These are phyloP conservation scores for Dolichomitus sp. DNA, from an alignment of 2,888 invertebrate species.

Conservation along the genomic window DNA sequence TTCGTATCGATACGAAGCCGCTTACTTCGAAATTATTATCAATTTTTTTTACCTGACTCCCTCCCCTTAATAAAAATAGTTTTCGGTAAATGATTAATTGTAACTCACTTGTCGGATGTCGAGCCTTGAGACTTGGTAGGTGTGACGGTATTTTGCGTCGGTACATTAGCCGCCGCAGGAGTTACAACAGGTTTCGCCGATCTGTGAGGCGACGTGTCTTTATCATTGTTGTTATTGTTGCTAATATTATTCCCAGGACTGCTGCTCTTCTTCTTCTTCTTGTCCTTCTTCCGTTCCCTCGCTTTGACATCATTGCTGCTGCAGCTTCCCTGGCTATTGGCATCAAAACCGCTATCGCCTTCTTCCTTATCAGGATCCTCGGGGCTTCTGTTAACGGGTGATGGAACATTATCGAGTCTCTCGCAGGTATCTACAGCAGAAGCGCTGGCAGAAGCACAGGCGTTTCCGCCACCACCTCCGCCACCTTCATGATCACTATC, in stretches of 20 bases:
- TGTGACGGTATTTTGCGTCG: constrained; percentile 75
- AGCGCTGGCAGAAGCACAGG: constrained; percentile 36
- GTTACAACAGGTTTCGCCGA: constrained; percentile 74
- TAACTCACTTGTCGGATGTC: constrained; percentile 76
- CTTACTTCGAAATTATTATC: too few species aligned
- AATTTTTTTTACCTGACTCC: too few species aligned
- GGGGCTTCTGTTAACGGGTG: constrained; percentile 82
- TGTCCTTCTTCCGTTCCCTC: constrained; percentile 90
- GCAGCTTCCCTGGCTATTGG: constrained; percentile 95
- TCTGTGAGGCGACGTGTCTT: constrained; percentile 80
- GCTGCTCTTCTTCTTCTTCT: constrained; percentile 88
- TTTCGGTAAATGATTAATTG: background rate
- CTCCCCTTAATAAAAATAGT: background rate
- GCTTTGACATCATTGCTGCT: constrained; percentile 94
- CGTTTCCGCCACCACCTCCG: constrained; percentile 50
- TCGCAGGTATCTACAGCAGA: constrained; percentile 76
- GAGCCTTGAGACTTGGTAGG: constrained; percentile 78
- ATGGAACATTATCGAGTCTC: constrained; percentile 80
- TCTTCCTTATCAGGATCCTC: constrained; percentile 91
- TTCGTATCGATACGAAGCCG: too few species aligned
- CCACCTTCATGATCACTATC: constrained; percentile 83
- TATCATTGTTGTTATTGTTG: constrained; percentile 76
- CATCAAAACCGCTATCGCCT: constrained; percentile 96
- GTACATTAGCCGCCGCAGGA: constrained; percentile 60
- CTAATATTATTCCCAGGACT: constrained; percentile 64